Evolutionary conservation across 2,888 invertebrate genomes (phyloP), one percentile per base, ranked within the genome.

Genomic region (Acleris laterana): DNA sequence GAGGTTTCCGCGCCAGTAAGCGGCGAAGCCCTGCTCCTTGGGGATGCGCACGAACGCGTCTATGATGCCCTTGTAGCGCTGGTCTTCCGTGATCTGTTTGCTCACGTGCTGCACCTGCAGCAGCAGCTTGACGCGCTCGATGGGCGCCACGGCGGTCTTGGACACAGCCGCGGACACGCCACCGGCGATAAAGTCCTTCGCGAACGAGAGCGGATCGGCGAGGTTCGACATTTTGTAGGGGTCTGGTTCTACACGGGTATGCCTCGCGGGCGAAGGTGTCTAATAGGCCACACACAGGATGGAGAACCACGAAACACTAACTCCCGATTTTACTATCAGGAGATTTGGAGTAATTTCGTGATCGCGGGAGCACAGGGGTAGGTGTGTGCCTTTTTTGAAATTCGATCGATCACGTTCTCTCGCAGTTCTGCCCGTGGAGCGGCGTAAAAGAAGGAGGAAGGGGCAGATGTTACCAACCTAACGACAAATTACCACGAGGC

Each of bases 41-140:
- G 97, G 97, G 91, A 98, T 97, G 88, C 98, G 96, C 81, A 97
- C 94, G 92, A 98, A 97, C 83, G 96, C 96, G 92, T 98, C 98
- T 79, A 98, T 82, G 94, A 98, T 97, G 87, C 92, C 96, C 94
- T 98, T 99, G 95, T 99, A 99, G 85, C 97, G 97, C 88, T 98
- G 94, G 80, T 97, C 96, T 74, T 94, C 95, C 32, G 96, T 75
- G 84, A 98, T 98, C 93, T 98, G 98, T 93, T 97, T 98, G 90
- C 98, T 98, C 83, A 98, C 97, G 93, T 98, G 97, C 94, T 98
- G 98, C 73, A 98, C 98, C 93, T 99, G 99, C 75, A 99, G 95
- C 76, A 99, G 95, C 86, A 99, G 94, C 93, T 99, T 99, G 69
- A 99, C 98, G 83, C 98, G 96, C 94, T 99, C 98, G 90, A 99